Conservation (phyloP, 2,113 vertebrate genomes). For the Chamaetylas fuelleborni region DNA sequence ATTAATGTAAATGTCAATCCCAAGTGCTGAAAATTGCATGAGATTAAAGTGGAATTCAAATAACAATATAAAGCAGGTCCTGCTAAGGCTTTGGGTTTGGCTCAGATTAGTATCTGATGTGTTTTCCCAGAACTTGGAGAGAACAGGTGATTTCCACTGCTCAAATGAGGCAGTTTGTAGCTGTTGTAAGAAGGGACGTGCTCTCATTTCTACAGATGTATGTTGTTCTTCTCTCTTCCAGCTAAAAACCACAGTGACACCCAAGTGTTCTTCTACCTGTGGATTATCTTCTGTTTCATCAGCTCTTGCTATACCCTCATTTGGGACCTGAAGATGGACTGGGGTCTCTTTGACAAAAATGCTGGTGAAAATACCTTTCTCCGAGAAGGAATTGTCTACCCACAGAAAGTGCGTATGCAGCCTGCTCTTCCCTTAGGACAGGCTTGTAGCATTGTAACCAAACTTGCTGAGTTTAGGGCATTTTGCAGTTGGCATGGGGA, state of each 20-base stretch:
- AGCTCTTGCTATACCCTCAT: slow-evolving; percentile 96
- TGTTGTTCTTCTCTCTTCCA: slow-evolving; percentile 67
- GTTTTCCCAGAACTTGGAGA: not conserved
- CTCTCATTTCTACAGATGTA: not conserved
- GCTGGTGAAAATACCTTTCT: slow-evolving; percentile 98
- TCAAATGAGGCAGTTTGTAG: not conserved
- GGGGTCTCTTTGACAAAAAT: slow-evolving; percentile 96
- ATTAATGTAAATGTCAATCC: not conserved
- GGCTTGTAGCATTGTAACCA: not conserved
- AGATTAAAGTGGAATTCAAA: not conserved
- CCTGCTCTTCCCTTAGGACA: not conserved
- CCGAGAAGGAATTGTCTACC: slow-evolving; percentile 97
- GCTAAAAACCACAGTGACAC: slow-evolving; percentile 85
- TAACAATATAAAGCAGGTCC: not conserved
- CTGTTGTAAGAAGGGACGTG: not conserved
- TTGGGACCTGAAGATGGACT: slow-evolving; percentile 99
- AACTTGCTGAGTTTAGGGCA: not conserved
- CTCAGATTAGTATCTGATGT: not conserved
- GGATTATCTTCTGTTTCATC: slow-evolving; percentile 88
- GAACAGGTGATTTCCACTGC: not conserved
- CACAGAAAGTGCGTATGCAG: slow-evolving; percentile 87
- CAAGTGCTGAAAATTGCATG: not conserved
- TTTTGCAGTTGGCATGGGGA: not conserved
- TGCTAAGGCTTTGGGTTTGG: not conserved
- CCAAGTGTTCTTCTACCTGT: slow-evolving; percentile 94